Evolutionary conservation across 2,797 vertebrate species (phyloP).

Genomic region (Cyclopterus lumpus): DNA sequence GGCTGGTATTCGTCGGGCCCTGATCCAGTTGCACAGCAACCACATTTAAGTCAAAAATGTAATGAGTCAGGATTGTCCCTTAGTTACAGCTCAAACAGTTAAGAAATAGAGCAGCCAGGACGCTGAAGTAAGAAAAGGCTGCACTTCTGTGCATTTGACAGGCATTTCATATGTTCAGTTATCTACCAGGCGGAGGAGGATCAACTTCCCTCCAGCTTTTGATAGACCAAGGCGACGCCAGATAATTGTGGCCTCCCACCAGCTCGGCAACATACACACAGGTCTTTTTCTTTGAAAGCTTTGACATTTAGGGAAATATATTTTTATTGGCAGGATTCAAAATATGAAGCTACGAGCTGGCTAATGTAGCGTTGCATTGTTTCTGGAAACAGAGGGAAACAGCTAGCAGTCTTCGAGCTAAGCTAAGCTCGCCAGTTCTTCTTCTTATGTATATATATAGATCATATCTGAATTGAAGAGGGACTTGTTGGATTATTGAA

Average conservation of each 20-base stretch:
- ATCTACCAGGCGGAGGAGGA: neutral
- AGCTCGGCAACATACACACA: neutral
- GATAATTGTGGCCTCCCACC: neutral
- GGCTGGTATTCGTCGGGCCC: slow-evolving; percentile 62
- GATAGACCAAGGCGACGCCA: too few species aligned
- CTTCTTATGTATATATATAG: neutral
- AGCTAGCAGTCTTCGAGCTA: neutral
- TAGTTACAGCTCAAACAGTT: slow-evolving; percentile 54
- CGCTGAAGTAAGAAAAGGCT: neutral
- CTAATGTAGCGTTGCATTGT: neutral
- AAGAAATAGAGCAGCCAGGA: slow-evolving; percentile 19
- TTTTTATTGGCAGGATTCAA: neutral
- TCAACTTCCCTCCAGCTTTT: neutral
- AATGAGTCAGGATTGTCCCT: slow-evolving; percentile 55
- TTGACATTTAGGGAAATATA: neutral
- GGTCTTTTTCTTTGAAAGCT: neutral
- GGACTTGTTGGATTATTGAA: neutral
- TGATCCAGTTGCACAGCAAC: slow-evolving; percentile 65
- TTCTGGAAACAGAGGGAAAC: neutral
- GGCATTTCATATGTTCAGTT: slow-evolving; percentile 7
- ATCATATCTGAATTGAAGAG: neutral
- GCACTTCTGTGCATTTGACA: neutral
- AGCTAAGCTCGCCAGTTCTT: neutral
- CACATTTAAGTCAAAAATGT: slow-evolving; percentile 65
- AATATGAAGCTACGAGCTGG: neutral